Percentiles rank a stretch among this genome's conserved stretches.
phyloP scores from a whole-genome alignment of 2,797 vertebrate species.

The Molossus alvarezi region DNA sequence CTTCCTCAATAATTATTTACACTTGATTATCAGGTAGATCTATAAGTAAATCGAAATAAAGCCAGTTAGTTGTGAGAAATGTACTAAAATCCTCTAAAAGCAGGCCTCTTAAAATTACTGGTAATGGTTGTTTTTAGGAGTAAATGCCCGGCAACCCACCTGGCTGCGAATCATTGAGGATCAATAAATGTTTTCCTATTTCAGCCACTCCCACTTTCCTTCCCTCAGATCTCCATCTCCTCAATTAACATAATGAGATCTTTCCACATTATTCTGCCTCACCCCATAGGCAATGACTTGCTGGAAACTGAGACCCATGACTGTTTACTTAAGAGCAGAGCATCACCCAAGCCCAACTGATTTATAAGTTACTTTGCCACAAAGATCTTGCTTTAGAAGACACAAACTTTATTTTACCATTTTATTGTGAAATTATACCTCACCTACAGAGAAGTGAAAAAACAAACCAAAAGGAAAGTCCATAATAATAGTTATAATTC shows the following conservation, averaged over 20 bases:
- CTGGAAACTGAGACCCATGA: not conserved
- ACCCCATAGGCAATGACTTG: not conserved
- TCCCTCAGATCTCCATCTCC: not conserved
- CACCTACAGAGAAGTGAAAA: not conserved
- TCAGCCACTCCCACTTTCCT: not conserved
- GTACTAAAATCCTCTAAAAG: not conserved
- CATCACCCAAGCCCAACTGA: not conserved
- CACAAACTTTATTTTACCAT: not conserved
- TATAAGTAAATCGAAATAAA: not conserved
- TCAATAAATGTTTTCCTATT: not conserved
- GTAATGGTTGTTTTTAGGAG: not conserved
- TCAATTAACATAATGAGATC: not conserved
- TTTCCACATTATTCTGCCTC: not conserved
- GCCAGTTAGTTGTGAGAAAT: not conserved
- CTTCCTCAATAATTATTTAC: not conserved
- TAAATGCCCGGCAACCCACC: not conserved
- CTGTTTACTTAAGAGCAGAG: not conserved
- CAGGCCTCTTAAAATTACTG: not conserved
- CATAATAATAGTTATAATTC: not conserved
- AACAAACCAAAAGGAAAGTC: not conserved
- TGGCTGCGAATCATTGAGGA: not conserved
- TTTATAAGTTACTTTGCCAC: not conserved
- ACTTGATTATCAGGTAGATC: not conserved
- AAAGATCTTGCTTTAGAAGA: not conserved
- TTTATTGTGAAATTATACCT: constrained; percentile 31